Base-by-base conservation (phyloP, 2,888 invertebrate genomes). In the Hyppa rectilinea region DNA sequence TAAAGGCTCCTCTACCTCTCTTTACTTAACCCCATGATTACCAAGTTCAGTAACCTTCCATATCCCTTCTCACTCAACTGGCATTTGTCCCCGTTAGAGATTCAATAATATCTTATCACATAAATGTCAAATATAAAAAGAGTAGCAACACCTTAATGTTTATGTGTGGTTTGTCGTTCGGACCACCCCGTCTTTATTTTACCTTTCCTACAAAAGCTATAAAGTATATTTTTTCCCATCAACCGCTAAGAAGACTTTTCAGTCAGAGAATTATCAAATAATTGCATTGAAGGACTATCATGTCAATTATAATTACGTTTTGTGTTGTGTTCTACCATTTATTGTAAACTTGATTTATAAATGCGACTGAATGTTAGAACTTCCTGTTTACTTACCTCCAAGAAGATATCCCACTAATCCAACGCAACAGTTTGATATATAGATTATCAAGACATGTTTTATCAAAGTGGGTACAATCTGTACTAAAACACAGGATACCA, bases 401-500 rank as follows among this genome's bases (percentile, higher is more conserved):
- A 65, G 29, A 17, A 10, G 14, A 20, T 60, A 29, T 31, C 26
- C 49, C 38, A 38, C 59, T n/a, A 49, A 67, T 52, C 69, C 72
- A 69, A 78, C n/a, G 29, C 49, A 63, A 62, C 50, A 68, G 49
- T 43, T 65, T 62, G 59, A 53, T 67, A 26, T 14, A 56, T 31
- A 49, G 10, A 36, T 59, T 55, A 76, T 72, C 23, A 50, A 50
- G 38, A 47, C n/a, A 17, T 75, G 64, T 74, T 70, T 61, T 62
- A 29, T 55, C 1, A 55, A 55, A 60, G 74, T 74, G 59, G 70
- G 60, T 56, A 74, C 38, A 78, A 36, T 64, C 47, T 23, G 1
- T 29, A 55, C 50, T 67, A 50, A 52, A 72, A 72, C 61, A 66
- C 67, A 59, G 70, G 55, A 67, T 70, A 78, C 17, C 62, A 70